Conservation (phyloP, 2,113 vertebrate species). For the Dasypus novemcinctus region DNA sequence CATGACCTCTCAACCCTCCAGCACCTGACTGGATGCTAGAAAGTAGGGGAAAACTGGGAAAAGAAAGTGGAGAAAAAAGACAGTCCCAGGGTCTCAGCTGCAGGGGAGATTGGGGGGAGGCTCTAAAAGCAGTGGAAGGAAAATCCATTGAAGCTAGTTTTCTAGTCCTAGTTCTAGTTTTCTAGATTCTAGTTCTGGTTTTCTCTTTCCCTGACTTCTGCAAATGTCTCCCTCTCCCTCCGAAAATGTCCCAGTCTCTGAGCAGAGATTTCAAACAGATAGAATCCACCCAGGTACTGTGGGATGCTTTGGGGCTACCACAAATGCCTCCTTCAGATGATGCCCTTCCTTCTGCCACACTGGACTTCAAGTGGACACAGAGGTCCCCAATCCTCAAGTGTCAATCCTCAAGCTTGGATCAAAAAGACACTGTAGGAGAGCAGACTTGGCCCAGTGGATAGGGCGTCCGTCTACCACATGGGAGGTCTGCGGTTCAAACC, state of each 20-base stretch:
- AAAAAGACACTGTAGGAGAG: too few relatives aligned
- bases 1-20: not conserved
- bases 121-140: too few relatives aligned
- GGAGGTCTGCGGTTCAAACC: too few relatives aligned
- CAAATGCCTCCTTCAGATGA: not conserved
- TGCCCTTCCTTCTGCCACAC: not conserved
- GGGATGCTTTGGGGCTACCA: not conserved
- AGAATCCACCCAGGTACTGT: not conserved
- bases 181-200: too few relatives aligned
- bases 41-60: not conserved
- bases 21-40: not conserved
- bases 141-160: too few relatives aligned
- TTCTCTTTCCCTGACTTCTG: not conserved
- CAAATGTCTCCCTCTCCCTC: not conserved
- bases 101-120: not conserved
- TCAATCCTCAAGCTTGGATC: not conserved
- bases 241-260: not conserved
- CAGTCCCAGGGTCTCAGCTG: not conserved
- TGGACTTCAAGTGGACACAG: too few relatives aligned
- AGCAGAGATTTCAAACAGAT: not conserved
- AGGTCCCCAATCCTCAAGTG: not conserved
- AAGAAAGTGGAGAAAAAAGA: not conserved
- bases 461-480: too few relatives aligned
- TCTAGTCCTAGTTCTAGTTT: too few relatives aligned
- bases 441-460: too few relatives aligned